Percentiles rank a stretch among this genome's conserved stretches.
phyloP scores from a whole-genome alignment of 1,140 invertebrate species.

The Dufourea novaeangliae region DNA sequence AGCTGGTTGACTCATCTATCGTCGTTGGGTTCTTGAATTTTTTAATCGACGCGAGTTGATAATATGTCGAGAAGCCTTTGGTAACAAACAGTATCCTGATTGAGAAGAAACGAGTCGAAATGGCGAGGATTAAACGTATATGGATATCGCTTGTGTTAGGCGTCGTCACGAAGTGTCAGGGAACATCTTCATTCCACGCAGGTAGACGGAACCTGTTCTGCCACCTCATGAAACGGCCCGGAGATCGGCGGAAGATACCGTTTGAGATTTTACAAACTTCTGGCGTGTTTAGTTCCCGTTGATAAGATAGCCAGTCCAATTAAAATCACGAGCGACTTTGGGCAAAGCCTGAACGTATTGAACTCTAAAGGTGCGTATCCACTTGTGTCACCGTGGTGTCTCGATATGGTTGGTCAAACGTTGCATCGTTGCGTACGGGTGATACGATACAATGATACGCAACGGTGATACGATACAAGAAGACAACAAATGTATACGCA shows the following conservation, averaged over 20 bases:
- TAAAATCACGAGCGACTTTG: neutral
- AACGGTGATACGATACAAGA: no score
- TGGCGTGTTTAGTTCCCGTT: neutral
- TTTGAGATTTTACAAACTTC: neutral
- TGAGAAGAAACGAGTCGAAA: no score
- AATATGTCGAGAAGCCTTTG: no score
- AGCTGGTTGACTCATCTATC: neutral
- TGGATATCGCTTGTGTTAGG: neutral
- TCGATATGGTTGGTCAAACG: no score
- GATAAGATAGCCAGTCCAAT: neutral
- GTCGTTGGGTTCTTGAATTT: neutral
- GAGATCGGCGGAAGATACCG: neutral
- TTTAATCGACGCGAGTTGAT: neutral
- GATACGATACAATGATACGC: no score
- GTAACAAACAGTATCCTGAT: no score
- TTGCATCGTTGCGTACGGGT: no score
- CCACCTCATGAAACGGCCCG: neutral
- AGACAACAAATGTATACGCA: no score
- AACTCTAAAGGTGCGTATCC: no score
- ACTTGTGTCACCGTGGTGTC: no score
- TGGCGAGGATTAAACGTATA: neutral
- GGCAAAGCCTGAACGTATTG: neutral
- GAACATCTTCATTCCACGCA: slow-evolving; percentile 3
- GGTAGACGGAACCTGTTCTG: slow-evolving; percentile 2
- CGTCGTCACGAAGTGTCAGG: slow-evolving; percentile 1